A percentile compares a stretch with the other conserved stretches of the same genome.
phyloP scores from a whole-genome alignment of 2,113 vertebrate genomes.

The Cryptomyrus ogoouensis region DNA sequence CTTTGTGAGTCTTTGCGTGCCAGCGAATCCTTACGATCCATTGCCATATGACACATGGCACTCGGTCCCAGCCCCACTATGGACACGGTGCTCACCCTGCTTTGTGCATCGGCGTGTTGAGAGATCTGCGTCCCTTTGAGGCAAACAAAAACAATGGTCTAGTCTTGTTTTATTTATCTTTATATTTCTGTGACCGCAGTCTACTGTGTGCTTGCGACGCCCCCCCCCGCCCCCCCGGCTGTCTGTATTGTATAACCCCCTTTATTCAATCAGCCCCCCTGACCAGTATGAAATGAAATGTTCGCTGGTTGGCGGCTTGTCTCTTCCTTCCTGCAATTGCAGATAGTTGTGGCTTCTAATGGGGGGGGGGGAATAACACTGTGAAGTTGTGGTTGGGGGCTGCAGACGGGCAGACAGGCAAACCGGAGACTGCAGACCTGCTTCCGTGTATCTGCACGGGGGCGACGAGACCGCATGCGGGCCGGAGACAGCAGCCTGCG shows the following conservation, averaged over 20 bases:
- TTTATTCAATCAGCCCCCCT: constrained; percentile 32
- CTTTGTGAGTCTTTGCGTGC: constrained; percentile 21
- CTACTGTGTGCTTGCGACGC: constrained; percentile 43
- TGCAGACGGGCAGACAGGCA: constrained; percentile 36
- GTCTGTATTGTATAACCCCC: neutral
- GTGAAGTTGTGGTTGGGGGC: constrained; percentile 39
- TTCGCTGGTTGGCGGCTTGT: constrained; percentile 56
- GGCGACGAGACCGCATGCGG: constrained; percentile 13
- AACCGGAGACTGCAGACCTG: constrained; percentile 46
- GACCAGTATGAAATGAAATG: constrained; percentile 43
- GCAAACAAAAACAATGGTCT: constrained; percentile 46
- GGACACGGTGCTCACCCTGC: neutral
- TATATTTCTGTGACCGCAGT: constrained; percentile 43
- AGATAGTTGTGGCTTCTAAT: constrained; percentile 60
- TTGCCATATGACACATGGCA: constrained; percentile 41
- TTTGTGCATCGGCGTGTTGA: constrained; percentile 4
- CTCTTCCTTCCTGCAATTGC: constrained; percentile 62
- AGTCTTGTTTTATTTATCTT: constrained; percentile 41
- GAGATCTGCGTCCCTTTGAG: constrained; percentile 12
- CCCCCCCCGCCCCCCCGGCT: constrained; percentile 38
- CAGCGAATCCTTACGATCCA: constrained; percentile 19
- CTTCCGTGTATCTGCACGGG: constrained; percentile 31
- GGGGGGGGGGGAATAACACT: constrained; percentile 45
- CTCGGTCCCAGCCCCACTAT: constrained; percentile 39
- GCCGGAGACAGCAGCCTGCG: constrained; percentile 34